These are phyloP conservation scores for Leucoma salicis DNA, from an alignment of 2,888 invertebrate species.

Conservation along the genomic window DNA sequence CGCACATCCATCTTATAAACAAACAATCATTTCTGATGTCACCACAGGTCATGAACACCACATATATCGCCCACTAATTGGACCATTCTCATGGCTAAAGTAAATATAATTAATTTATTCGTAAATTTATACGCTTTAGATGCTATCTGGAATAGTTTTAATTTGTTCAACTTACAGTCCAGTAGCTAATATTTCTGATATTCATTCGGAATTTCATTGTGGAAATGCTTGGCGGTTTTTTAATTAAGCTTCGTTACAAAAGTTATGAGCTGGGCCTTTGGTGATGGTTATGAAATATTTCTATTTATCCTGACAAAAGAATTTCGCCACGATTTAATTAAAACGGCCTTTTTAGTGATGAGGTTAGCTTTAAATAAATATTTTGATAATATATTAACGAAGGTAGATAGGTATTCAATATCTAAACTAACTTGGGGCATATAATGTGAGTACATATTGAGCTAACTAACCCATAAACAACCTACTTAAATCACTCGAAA, in stretches of 20 bases:
- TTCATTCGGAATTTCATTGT: slow-evolving; percentile 45
- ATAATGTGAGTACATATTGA: too few species aligned
- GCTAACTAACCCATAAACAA: too few species aligned
- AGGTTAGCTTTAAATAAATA: background rate
- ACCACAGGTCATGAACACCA: slow-evolving; percentile 17
- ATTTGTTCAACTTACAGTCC: slow-evolving; percentile 65
- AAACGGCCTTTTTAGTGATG: background rate
- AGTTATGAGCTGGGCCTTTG: slow-evolving; percentile 19
- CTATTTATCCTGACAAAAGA: slow-evolving; percentile 8
- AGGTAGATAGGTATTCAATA: too few species aligned
- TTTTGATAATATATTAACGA: too few species aligned
- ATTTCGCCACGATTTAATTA: slow-evolving; percentile 13
- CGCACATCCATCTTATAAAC: slow-evolving; percentile 12
- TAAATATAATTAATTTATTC: slow-evolving; percentile 69
- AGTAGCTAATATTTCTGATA: slow-evolving; percentile 30
- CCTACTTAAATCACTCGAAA: too few species aligned
- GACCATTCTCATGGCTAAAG: slow-evolving; percentile 57
- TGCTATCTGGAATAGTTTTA: slow-evolving; percentile 67
- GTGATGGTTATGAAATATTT: slow-evolving; percentile 23
- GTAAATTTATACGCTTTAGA: slow-evolving; percentile 36
- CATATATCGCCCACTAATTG: slow-evolving; percentile 53
- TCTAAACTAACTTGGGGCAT: too few species aligned
- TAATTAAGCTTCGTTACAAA: slow-evolving; percentile 49
- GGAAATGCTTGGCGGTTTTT: slow-evolving; percentile 55
- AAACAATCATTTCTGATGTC: slow-evolving; percentile 20